Evolutionary conservation across 30 jellyfish, hydroid and myxozoan genomes (phyloP).

Genomic region (Chironex yamaguchii): DNA sequence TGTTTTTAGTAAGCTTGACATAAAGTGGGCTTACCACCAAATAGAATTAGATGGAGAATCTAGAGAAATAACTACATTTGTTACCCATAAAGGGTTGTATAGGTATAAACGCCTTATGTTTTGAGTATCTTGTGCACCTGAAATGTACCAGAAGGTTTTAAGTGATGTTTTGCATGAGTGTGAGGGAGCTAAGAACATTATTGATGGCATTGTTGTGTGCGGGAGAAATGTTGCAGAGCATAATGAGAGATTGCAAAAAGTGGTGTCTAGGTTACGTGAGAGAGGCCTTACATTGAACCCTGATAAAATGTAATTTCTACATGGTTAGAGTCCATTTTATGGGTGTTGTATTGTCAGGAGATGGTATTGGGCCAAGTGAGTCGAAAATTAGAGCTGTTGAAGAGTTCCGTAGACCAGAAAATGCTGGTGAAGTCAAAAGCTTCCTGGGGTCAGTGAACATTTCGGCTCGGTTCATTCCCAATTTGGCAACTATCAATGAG

Average conservation of each 20-base stretch:
- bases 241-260: background rate
- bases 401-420: slow-evolving; percentile 58
- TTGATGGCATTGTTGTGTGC: slow-evolving; percentile 42
- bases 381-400: slow-evolving; percentile 57
- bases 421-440: slow-evolving; percentile 56
- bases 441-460: slow-evolving; percentile 25
- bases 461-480: slow-evolving; percentile 27
- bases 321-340: slow-evolving; percentile 32
- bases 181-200: slow-evolving; percentile 27
- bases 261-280: background rate
- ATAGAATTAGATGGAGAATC: slow-evolving; percentile 57
- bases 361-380: slow-evolving; percentile 34
- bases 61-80: slow-evolving; percentile 51
- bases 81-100: slow-evolving; percentile 52
- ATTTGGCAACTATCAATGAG: slow-evolving; percentile 54
- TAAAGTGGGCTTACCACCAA: slow-evolving; percentile 73
- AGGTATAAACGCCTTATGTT: slow-evolving; percentile 49
- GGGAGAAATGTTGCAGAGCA: slow-evolving; percentile 12
- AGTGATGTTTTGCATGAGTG: slow-evolving; percentile 41
- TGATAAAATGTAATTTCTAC: slow-evolving; percentile 58
- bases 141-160: slow-evolving; percentile 26
- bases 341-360: slow-evolving; percentile 27
- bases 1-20: slow-evolving; percentile 58
- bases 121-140: slow-evolving; percentile 60
- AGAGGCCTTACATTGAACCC: no score